Conservation (phyloP, 2,888 invertebrate species). For the Drosophila emarginata region DNA sequence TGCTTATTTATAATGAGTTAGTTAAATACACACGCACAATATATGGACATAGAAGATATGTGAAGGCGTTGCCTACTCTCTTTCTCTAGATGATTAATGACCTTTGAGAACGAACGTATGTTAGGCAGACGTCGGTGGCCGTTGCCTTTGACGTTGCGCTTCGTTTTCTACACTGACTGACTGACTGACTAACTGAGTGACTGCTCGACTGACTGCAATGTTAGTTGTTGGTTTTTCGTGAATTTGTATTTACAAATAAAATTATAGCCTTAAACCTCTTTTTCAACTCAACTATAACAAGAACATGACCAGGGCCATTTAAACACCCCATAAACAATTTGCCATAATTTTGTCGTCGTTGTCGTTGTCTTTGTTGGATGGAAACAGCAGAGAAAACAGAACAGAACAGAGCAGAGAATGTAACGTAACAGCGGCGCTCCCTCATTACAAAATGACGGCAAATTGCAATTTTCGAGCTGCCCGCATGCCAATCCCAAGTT, state of each 20-base stretch:
- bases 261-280: conserved; percentile 51
- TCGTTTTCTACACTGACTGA: neutral
- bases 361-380: conserved; percentile 30
- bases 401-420: conserved; percentile 23
- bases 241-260: conserved; percentile 74
- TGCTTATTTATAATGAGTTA: conserved; percentile 77
- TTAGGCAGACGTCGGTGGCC: conserved; percentile 54
- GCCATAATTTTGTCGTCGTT: conserved; percentile 74
- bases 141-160: neutral
- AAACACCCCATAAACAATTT: conserved; percentile 77
- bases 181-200: too few relatives aligned
- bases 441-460: conserved; percentile 78
- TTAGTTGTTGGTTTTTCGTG: conserved; percentile 73
- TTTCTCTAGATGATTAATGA: conserved; percentile 66
- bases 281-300: conserved; percentile 25
- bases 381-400: conserved; percentile 13
- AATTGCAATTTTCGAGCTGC: conserved; percentile 74
- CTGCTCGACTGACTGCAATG: conserved; percentile 13
- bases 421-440: conserved; percentile 58
- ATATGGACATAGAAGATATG: conserved; percentile 33
- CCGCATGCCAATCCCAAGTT: conserved; percentile 60
- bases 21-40: conserved; percentile 71
- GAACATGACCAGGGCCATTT: conserved; percentile 53
- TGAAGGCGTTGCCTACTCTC: conserved; percentile 33
- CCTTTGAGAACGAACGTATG: conserved; percentile 50